Percentiles rank a stretch among this genome's conserved stretches.
Conservation (phyloP, 2,797 vertebrate species). For the Danio albolineatus region DNA sequence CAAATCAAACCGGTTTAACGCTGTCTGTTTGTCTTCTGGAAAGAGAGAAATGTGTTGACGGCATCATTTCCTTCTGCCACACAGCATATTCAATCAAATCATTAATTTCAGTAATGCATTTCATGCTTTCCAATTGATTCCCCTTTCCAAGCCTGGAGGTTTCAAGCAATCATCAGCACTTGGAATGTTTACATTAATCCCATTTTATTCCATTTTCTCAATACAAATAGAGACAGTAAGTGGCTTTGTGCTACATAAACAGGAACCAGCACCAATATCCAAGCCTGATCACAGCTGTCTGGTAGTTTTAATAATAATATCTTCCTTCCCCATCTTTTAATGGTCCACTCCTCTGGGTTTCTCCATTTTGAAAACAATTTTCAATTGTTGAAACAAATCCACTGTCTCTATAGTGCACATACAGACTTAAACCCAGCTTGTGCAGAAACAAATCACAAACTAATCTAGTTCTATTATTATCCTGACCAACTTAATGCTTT, state of each 20-base stretch:
- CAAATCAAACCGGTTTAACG: constrained; percentile 20
- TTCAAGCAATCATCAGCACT: neutral
- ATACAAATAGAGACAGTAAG: constrained; percentile 43
- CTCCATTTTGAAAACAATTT: neutral
- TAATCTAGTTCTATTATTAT: neutral
- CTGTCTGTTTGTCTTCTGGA: constrained; percentile 21
- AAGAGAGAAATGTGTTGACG: constrained; percentile 18
- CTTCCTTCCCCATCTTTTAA: neutral
- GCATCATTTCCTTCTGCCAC: neutral
- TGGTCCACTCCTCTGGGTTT: neutral
- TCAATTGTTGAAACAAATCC: neutral
- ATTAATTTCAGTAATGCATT: constrained; percentile 16
- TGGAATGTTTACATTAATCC: neutral
- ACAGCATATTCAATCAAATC: neutral
- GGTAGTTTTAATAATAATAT: constrained; percentile 1
- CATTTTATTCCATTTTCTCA: constrained; percentile 35
- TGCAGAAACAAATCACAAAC: neutral
- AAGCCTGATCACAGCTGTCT: constrained; percentile 5
- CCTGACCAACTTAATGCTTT: constrained; percentile 8
- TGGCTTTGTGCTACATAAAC: neutral
- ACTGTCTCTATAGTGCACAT: neutral
- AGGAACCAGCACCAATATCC: neutral
- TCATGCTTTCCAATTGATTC: neutral
- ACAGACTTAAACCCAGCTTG: neutral
- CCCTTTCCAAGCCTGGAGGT: neutral